Percentiles rank a stretch among this genome's conserved stretches.
phyloP scores from a whole-genome alignment of 1,140 invertebrate genomes.

The Atta texana region DNA sequence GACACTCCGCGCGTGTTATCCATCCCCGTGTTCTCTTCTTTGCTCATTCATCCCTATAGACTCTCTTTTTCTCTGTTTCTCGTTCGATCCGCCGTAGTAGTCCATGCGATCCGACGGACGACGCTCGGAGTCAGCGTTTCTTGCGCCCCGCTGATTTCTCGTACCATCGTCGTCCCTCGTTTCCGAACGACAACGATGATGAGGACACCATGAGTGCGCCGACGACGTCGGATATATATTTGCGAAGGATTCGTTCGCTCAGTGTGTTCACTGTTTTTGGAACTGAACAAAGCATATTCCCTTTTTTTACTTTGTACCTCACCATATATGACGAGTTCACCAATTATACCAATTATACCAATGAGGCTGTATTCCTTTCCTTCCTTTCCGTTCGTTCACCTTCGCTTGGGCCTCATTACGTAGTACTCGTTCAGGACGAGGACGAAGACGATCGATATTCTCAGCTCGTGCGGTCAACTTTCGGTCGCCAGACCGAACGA shows the following conservation, averaged over 20 bases:
- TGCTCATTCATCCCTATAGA: not conserved
- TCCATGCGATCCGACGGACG: conserved; percentile 56
- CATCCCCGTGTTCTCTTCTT: conserved; percentile 3
- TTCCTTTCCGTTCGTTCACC: not conserved
- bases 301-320: not conserved
- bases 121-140: conserved; percentile 72
- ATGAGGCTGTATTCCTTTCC: conserved; percentile 42
- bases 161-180: conserved; percentile 65
- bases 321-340: not conserved
- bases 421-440: conserved; percentile 5
- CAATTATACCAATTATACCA: conserved; percentile 57
- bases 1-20: conserved; percentile 44
- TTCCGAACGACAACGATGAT: conserved; percentile 52
- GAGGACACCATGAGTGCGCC: conserved; percentile 13
- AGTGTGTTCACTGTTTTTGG: conserved; percentile 29
- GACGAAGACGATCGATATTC: conserved; percentile 50
- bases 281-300: not conserved
- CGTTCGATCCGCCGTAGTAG: not conserved
- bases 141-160: conserved; percentile 71
- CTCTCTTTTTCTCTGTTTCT: conserved; percentile 8
- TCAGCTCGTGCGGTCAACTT: conserved; percentile 53
- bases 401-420: conserved; percentile 46
- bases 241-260: conserved; percentile 64
- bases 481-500: conserved; percentile 50
- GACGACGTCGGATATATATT: conserved; percentile 30